Evolutionary conservation across 2,113 vertebrate genomes (phyloP).

Genomic region (Nyctibius bracteatus): DNA sequence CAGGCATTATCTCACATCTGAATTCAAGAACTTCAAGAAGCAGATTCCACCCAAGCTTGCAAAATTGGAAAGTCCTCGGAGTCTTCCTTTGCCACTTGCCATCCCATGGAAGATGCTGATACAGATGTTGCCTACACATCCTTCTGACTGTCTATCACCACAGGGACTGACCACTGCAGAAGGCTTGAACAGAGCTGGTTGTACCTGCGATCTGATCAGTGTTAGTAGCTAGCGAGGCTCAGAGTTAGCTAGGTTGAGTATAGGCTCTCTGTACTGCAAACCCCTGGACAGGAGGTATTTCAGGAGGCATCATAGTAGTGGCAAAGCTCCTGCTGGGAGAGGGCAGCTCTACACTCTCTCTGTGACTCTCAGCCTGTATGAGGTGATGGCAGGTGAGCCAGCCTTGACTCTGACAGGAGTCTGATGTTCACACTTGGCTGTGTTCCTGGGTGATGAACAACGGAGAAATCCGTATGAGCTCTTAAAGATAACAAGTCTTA

Average conservation of each 20-base stretch:
- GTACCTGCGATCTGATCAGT: too few species aligned
- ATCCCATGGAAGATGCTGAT: not conserved
- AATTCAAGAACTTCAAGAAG: not conserved
- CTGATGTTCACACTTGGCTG: not conserved
- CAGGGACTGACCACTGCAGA: not conserved
- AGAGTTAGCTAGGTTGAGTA: not conserved
- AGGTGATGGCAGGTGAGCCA: not conserved
- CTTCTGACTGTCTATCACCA: not conserved
- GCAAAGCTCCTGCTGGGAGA: not conserved
- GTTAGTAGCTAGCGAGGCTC: not conserved
- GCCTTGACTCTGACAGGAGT: not conserved
- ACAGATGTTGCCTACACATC: not conserved
- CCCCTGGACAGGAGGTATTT: not conserved
- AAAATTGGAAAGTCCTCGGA: not conserved
- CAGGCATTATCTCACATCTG: not conserved
- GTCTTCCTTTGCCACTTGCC: not conserved
- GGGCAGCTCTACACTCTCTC: not conserved
- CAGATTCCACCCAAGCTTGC: not conserved
- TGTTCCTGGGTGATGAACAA: not conserved
- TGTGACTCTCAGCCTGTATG: rapidly evolving
- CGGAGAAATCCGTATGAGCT: rapidly evolving
- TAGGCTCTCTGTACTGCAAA: not conserved
- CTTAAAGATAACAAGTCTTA: not conserved
- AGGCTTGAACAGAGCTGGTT: not conserved
- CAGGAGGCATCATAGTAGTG: not conserved